Evolutionary conservation across 1,140 invertebrate genomes (phyloP), one percentile per base, ranked within the genome.

Genomic region (Chironomus tepperi): DNA sequence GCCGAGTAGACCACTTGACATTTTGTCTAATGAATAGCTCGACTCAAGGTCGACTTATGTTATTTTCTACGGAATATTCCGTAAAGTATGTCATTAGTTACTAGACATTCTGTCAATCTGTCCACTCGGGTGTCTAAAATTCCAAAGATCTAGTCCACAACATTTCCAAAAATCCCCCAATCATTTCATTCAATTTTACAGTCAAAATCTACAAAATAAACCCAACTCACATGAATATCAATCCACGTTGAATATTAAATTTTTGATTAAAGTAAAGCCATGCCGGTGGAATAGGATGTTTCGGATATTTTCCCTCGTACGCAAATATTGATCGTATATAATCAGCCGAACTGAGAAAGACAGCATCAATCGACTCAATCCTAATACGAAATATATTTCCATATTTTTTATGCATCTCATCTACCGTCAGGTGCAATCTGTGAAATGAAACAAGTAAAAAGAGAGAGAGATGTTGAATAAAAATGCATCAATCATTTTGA

Each of bases 201-300:
- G 5, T 34, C 3, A 34, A 67, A 42, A 47, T 42, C 8, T 3
- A 64, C 70, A 67, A 16, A 42, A 78, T 75, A 70, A 74, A 78
- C 65, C 73, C 72, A 74, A 85, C 86, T 84, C 85, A 91, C 93
- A 95, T 95, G 81, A 96, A 96, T 79, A 95, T 90, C 9, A 96
- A 83, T 16, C 94, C 94, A 77, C 94, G 86, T 77, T 89, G 84
- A 73, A 87, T 89, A 42, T 87, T 85, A 76, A 90, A 86, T 2
- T 88, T 80, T 78, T 92, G 81, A 79, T 94, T 94, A 78, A 95
- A 95, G 12, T 92, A 79, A 0, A 86, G 80, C 93, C 93, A 96
- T 2, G 92, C 85, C 79, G 94, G 91, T 3, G 93, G 93, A 76
- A 95, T 80, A 77, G 93, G 87, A 82, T 95, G 92, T 73, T 83